Conservation (phyloP, 2,888 invertebrate genomes). For the Leptinotarsa peninsularis region DNA sequence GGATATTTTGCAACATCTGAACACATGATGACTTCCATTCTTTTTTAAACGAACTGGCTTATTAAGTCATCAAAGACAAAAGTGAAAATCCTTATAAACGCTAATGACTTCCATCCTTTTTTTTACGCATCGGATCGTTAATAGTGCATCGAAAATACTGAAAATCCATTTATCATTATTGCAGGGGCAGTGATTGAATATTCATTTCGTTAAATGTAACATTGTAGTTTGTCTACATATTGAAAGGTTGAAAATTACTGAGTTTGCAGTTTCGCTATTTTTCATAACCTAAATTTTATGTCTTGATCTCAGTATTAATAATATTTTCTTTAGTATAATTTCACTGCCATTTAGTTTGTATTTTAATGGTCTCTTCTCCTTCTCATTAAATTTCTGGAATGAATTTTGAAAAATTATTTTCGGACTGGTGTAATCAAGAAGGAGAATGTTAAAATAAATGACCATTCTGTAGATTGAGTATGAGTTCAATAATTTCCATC, state of each 20-base stretch:
- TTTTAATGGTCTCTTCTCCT: slow-evolving; percentile 26
- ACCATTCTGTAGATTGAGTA: slow-evolving; percentile 14
- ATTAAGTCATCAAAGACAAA: background rate
- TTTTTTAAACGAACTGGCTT: slow-evolving; percentile 1
- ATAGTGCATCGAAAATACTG: slow-evolving; percentile 15
- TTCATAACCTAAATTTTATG: slow-evolving; percentile 49
- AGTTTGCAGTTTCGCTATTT: slow-evolving; percentile 38
- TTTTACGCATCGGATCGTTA: background rate
- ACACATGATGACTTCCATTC: no score
- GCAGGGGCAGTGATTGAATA: slow-evolving; percentile 25
- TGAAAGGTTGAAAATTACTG: background rate
- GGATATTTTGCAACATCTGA: background rate
- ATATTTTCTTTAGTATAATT: slow-evolving; percentile 58
- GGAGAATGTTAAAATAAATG: background rate
- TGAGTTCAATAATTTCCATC: background rate
- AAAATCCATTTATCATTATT: slow-evolving; percentile 1
- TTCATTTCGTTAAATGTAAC: background rate
- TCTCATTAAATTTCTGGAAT: background rate
- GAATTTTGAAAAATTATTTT: background rate
- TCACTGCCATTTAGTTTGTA: slow-evolving; percentile 60
- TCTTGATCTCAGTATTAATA: slow-evolving; percentile 65
- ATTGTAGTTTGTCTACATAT: slow-evolving; percentile 1
- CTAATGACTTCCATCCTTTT: background rate
- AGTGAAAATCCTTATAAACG: slow-evolving; percentile 5
- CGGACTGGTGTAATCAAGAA: background rate